Percentiles rank a stretch among this genome's conserved stretches.
Evolutionary conservation across 2,797 vertebrate genomes (phyloP).

Genomic region (Dromococcyx pavoninus): DNA sequence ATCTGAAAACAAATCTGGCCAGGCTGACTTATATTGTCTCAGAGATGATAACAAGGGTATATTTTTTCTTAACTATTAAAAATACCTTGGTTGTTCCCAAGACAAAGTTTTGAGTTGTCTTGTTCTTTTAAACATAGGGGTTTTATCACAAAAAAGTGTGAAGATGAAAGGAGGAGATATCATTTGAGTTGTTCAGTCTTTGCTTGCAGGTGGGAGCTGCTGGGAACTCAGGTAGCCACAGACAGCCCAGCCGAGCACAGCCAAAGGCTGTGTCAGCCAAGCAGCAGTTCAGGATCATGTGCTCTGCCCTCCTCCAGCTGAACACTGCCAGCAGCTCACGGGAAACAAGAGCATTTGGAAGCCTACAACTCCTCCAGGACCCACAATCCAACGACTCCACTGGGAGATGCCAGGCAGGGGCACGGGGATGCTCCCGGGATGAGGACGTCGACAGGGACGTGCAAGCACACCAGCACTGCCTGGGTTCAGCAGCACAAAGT

Average conservation of each 20-base stretch:
- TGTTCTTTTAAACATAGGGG: neutral
- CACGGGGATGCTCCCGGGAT: accelerated
- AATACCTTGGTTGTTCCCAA: neutral
- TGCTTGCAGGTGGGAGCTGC: neutral
- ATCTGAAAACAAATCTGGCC: neutral
- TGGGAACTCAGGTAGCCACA: neutral
- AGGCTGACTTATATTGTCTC: neutral
- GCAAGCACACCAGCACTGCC: accelerated
- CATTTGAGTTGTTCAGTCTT: neutral
- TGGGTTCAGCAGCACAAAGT: accelerated
- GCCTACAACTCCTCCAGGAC: neutral
- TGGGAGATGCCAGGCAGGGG: neutral
- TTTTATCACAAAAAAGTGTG: neutral
- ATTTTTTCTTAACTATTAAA: neutral
- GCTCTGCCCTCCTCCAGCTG: neutral
- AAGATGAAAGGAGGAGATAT: neutral
- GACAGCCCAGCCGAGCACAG: neutral
- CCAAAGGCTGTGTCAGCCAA: neutral
- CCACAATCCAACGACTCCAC: accelerated
- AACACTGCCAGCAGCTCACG: neutral
- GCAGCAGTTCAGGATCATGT: neutral
- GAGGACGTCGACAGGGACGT: accelerated
- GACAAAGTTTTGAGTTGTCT: neutral
- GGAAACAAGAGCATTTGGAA: neutral
- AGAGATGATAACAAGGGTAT: neutral